Conservation (phyloP, 2,797 vertebrate genomes). For the Urophycis tenuis region DNA sequence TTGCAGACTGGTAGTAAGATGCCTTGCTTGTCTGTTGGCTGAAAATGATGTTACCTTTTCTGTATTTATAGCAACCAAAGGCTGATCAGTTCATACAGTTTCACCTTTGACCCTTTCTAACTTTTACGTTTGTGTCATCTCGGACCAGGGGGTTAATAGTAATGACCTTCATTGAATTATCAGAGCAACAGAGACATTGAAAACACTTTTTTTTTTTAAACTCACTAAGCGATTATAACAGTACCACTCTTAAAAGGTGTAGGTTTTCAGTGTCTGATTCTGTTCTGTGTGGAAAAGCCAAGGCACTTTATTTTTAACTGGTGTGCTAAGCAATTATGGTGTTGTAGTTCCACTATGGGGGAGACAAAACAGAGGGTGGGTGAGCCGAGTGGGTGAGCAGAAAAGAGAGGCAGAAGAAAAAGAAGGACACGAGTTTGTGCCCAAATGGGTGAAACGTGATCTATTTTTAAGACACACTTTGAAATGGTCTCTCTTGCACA, state of each 20-base stretch:
- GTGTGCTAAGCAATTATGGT: not conserved
- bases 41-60: not conserved
- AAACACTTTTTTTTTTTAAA: not conserved
- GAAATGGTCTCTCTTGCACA: constrained; percentile 3
- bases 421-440: not conserved
- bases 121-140: not conserved
- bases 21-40: too few relatives aligned
- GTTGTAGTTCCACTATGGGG: not conserved
- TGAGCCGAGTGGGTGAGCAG: not conserved
- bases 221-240: not conserved
- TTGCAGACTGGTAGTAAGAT: too few relatives aligned
- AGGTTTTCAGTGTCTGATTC: not conserved
- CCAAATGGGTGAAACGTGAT: not conserved
- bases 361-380: not conserved
- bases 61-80: not conserved
- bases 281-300: not conserved
- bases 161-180: not conserved
- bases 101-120: not conserved
- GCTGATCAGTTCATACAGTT: not conserved
- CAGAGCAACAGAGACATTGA: not conserved
- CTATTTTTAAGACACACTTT: not conserved
- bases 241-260: not conserved
- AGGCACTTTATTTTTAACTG: not conserved
- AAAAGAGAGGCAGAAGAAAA: not conserved
- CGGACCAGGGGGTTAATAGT: too few relatives aligned